Percentiles rank a stretch among this genome's conserved stretches.
Conservation (phyloP, 1,140 invertebrate species). For the Papilio machaon region DNA sequence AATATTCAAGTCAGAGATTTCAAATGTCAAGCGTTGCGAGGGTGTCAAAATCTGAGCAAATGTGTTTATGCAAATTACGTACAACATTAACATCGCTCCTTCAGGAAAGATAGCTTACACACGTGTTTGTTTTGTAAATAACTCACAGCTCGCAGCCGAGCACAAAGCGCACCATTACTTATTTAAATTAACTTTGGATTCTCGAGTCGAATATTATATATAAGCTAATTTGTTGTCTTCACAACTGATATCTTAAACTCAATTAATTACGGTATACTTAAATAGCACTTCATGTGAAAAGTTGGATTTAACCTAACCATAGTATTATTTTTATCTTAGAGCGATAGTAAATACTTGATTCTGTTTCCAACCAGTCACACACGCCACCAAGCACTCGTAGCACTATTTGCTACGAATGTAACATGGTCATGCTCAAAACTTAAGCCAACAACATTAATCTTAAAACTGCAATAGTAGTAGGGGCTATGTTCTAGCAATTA, state of each 20-base stretch:
- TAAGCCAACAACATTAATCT: neutral
- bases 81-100: slow-evolving; percentile 73
- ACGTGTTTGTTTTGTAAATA: slow-evolving; percentile 67
- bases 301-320: too few species aligned
- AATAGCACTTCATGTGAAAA: neutral
- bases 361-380: neutral
- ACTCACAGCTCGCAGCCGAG: slow-evolving; percentile 46
- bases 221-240: neutral
- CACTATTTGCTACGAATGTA: neutral
- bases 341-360: neutral
- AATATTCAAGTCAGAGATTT: slow-evolving; percentile 73
- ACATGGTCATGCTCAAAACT: neutral
- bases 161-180: slow-evolving; percentile 39
- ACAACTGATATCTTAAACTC: neutral
- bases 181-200: slow-evolving; percentile 36
- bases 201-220: slow-evolving; percentile 1
- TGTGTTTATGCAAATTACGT: slow-evolving; percentile 79
- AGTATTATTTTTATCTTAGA: neutral
- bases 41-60: slow-evolving; percentile 79
- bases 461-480: too few species aligned
- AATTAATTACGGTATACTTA: neutral
- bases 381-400: neutral
- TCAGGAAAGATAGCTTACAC: slow-evolving; percentile 51
- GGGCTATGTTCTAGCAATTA: too few species aligned
- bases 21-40: slow-evolving; percentile 68